Evolutionary conservation across 2,888 invertebrate species (phyloP), one percentile per base, ranked within the genome.

Genomic region (Pyrrhia umbra): DNA sequence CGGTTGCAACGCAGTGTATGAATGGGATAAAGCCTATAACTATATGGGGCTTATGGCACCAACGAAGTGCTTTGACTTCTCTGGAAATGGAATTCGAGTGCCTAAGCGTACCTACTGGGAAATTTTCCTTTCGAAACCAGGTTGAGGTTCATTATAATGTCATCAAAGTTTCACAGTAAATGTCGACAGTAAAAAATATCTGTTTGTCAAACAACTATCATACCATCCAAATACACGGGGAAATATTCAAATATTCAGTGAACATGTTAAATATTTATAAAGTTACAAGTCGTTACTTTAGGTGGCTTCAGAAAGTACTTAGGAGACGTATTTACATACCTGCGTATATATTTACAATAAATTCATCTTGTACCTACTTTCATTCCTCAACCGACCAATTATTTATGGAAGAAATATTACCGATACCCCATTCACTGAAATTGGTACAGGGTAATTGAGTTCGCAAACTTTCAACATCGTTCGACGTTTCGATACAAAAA

Each of bases 401-500:
- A 68, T 43, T 54, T 30, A 50, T 20, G 50, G 54, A 61, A 55
- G 42, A 75, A 75, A 55, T 68, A 57, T 57, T 20, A 68, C 45
- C 42, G 13, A 50, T 68, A 75, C 23, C 52, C 39, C 30, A 25
- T 74, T 68, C 47, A 45, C 4, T 43, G 42, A 61, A 60, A 68
- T 68, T 75, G 75, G 57, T 50, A 21, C 10, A 8, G 37, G 34
- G 37, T 63, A 55, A 72, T 70, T 55, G 52, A 56, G 37, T 56
- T 27, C 56, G 15, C 43, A 71, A 71, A 76, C 57, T 65, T 71
- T 57, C 39, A 66, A 25, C 30, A 39, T n/a, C 15, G 8, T 42
- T 52, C 21, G 13, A 18, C 30, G 57, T 59, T 61, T 42, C 46
- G 46, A 66, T 63, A 73, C 51, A 68, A 64, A 75, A 66, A 73